A percentile compares a stretch with the other conserved stretches of the same genome.
Evolutionary conservation across 2,113 vertebrate genomes (phyloP).

Genomic region (Takifugu bimaculatus): DNA sequence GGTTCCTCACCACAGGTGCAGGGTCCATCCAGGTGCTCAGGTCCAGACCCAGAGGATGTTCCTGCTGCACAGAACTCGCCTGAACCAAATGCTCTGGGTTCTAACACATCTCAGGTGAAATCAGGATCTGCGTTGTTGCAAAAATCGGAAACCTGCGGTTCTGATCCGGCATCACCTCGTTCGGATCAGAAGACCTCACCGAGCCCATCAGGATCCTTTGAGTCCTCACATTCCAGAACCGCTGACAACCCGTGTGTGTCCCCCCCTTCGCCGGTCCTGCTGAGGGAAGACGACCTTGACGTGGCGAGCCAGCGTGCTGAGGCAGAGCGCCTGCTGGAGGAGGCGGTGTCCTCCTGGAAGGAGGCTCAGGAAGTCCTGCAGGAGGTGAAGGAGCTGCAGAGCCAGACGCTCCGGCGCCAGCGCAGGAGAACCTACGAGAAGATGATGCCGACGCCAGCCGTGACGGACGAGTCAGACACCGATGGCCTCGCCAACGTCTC

Average conservation of each 20-base stretch:
- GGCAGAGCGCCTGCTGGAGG: conserved; percentile 85
- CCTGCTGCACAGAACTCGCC: conserved; percentile 12
- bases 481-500: conserved; percentile 22
- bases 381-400: conserved; percentile 90
- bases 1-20: conserved; percentile 24
- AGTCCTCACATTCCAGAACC: conserved; percentile 26
- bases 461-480: conserved; percentile 39
- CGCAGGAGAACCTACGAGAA: conserved; percentile 78
- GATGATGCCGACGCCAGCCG: not conserved
- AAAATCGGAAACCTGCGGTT: conserved; percentile 25
- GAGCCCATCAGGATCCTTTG: not conserved
- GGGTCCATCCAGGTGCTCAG: not conserved
- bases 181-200: conserved; percentile 22
- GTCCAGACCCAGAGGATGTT: conserved; percentile 23
- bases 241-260: conserved; percentile 5
- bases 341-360: conserved; percentile 88
- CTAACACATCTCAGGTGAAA: conserved; percentile 31
- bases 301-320: conserved; percentile 79
- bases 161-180: conserved; percentile 9
- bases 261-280: not conserved
- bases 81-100: not conserved
- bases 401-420: conserved; percentile 79
- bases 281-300: conserved; percentile 58
- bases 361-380: conserved; percentile 90
- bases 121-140: conserved; percentile 13